These are phyloP conservation scores for Thunnus thynnus DNA, from an alignment of 2,113 vertebrate species.

Conservation along the genomic window DNA sequence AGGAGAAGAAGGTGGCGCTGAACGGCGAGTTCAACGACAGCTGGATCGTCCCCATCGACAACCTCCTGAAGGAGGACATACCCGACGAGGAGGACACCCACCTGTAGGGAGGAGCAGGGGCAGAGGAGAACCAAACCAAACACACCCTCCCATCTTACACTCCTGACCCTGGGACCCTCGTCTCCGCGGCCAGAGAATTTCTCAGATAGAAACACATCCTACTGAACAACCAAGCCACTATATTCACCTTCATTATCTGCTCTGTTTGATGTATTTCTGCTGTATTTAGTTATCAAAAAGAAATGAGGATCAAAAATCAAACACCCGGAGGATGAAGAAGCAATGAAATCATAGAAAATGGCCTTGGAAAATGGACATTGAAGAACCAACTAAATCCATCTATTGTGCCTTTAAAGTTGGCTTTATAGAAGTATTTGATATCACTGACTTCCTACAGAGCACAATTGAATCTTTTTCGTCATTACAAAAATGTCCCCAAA, in stretches of 20 bases:
- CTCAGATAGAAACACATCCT: neutral
- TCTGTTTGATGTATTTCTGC: slow-evolving; percentile 10
- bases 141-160: neutral
- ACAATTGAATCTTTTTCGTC: neutral
- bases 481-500: neutral
- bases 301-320: neutral
- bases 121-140: neutral
- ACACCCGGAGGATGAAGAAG: neutral
- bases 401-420: neutral
- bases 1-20: slow-evolving; percentile 92
- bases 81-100: slow-evolving; percentile 97
- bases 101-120: slow-evolving; percentile 83
- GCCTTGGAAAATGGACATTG: neutral
- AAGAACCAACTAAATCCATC: neutral
- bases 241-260: neutral
- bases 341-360: neutral
- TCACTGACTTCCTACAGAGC: slow-evolving; percentile 4
- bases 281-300: neutral
- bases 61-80: slow-evolving; percentile 91
- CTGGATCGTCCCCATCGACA: slow-evolving; percentile 97
- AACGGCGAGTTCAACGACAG: slow-evolving; percentile 95
- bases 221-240: neutral
- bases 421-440: slow-evolving; percentile 5
- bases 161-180: neutral
- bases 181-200: slow-evolving; percentile 3